Evolutionary conservation across 2,797 vertebrate species (phyloP), one percentile per base, ranked within the genome.

Genomic region (Sciurus vulgaris): DNA sequence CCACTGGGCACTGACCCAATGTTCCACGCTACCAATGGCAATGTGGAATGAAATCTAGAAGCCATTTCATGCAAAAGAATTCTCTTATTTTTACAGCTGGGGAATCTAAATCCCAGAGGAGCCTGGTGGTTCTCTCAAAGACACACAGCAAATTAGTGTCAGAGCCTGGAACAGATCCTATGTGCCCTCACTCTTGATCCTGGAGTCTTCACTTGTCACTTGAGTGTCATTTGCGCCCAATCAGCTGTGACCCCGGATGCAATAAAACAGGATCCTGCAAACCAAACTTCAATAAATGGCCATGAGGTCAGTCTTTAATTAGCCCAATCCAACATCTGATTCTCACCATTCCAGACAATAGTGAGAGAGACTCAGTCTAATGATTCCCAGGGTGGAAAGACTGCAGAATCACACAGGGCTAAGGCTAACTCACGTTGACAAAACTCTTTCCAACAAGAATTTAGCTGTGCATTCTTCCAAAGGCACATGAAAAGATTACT

Each of bases 21-120:
- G 9, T 28, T 30, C 35, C 28, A 24, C 1, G 26, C 4, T 72
- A 41, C 26, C 0, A 28, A 35, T 4, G 49, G 18, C 0, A 0
- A n/a, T 12, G 4, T 26, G 84, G 47, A 33, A 11, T 44, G 10
- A 15, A 61, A 69, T 63, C 14, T 2, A 47, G 5, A 93, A 7
- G 8, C 2, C 17, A 26, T 10, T 26, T 51, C 11, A 7, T 28
- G 33, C 56, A 24, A 59, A 67, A 63, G 44, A 35, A 35, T 77
- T 28, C 49, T 3, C 11, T 76, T 35, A 35, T 47, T 91, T 56
- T 79, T 86, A 76, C 2, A 89, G 35, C 47, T 14, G 18, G 76
- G 24, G 18, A 38, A 91, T 89, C 0, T 49, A 54, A 84, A 51
- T 70, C 41, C 20, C 51, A 72, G 78, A 41, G 26, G 41, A 51